phyloP scores from a whole-genome alignment of 1,140 invertebrate species.

The Batillaria attramentaria region DNA sequence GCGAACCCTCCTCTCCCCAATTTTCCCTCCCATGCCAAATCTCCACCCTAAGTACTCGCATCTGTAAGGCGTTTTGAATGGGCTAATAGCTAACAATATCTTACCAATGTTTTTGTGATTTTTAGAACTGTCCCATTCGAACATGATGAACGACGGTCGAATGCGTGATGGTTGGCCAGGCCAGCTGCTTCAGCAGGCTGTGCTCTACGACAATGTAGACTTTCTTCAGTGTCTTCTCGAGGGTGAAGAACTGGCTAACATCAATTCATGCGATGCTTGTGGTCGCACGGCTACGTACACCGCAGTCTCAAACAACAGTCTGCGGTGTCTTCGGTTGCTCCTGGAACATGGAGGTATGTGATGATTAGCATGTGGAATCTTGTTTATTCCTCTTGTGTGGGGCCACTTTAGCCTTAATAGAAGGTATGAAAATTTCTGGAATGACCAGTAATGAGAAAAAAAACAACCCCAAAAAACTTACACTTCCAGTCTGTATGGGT shows the following conservation, averaged over 20 bases:
- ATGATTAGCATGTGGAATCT: background rate
- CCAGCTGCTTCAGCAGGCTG: constrained; percentile 78
- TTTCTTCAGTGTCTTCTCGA: constrained; percentile 85
- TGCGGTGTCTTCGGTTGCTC: constrained; percentile 83
- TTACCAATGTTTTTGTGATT: background rate
- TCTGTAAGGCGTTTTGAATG: no score
- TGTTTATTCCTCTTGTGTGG: background rate
- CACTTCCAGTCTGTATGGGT: background rate
- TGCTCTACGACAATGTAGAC: constrained; percentile 92
- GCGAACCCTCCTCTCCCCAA: no score
- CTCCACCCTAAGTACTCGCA: no score
- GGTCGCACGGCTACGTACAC: constrained; percentile 88
- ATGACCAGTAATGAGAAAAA: no score
- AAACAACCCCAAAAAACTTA: no score
- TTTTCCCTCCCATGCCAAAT: no score
- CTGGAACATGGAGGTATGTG: constrained; percentile 79
- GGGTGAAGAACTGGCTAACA: constrained; percentile 72
- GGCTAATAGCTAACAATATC: no score
- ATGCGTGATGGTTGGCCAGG: constrained; percentile 57
- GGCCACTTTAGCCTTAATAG: background rate
- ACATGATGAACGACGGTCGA: background rate
- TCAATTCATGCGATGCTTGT: constrained; percentile 84
- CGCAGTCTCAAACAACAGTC: constrained; percentile 88
- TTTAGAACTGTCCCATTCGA: no score
- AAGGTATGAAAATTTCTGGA: background rate